Base-by-base conservation (phyloP, 2,888 invertebrate species). In the Drosophila stalkeri region DNA sequence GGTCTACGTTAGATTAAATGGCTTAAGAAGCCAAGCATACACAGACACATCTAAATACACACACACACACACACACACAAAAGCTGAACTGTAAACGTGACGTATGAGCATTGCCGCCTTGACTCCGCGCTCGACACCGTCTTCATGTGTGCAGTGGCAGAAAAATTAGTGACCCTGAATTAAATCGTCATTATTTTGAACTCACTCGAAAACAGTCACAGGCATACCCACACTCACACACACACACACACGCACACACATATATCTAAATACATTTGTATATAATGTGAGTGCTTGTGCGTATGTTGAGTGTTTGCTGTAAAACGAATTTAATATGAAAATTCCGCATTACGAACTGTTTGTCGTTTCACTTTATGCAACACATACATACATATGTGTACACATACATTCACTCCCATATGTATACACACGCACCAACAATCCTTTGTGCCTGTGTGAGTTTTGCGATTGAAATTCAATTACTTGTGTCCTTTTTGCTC, bases 161-260 rank as follows among this genome's bases (percentile, higher is more conserved):
- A 90, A 91, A 88, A 90, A 90, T 90, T 90, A 90, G 91, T 89
- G 90, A 90, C 90, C 90, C 91, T 91, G 91, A 90, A 91, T 91
- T 82, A 89, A 89, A 85, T 88, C 78, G 86, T 88, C 90, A 91
- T 91, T 91, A 90, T 87, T 87, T 85, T 87, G 76, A 90, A 88
- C 85, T 82, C 82, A 86, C 81, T 89, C 82, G 89, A 89, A 83
- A 86, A 75, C 83, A 65, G 80, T 64, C 47, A 88, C 51, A 67
- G 63, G 64, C 46, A 57, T 51, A 64, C 64, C 70, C 57, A 67
- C 63, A 66, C 43, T 55, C 56, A 64, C 65, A 72, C 57, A 66
- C 39, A 52, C 51, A 60, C n/a, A 41, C 14, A 23, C 14, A 20
- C 14, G 14, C 2, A 18, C 3, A 23, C n/a, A 18, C 52, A 59